phyloP scores from a whole-genome alignment of 2,113 vertebrate genomes.

The Campylomormyrus numenius region DNA sequence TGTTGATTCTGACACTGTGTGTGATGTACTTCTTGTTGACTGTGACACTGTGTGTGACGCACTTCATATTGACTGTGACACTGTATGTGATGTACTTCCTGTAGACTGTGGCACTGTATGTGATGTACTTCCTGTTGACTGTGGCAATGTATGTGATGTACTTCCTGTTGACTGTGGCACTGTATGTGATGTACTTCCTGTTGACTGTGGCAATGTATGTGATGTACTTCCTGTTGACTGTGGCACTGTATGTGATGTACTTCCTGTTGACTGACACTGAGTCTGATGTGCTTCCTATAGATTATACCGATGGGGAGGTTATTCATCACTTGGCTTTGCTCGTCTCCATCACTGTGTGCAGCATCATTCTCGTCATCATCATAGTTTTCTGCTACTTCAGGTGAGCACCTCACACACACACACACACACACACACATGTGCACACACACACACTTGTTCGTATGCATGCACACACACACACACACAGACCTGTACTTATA shows the following conservation, averaged over 20 bases:
- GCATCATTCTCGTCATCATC: slow-evolving; percentile 73
- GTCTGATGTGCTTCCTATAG: slow-evolving; percentile 43
- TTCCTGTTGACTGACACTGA: background rate
- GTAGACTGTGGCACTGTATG: too few species aligned
- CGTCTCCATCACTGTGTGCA: slow-evolving; percentile 81
- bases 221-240: background rate
- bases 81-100: background rate
- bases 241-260: background rate
- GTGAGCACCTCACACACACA: slow-evolving; percentile 54
- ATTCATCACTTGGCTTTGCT: slow-evolving; percentile 81
- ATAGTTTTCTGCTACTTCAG: slow-evolving; percentile 91
- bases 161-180: background rate
- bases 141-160: background rate
- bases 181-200: background rate
- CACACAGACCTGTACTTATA: too few species aligned
- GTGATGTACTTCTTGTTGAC: background rate
- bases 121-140: background rate
- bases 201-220: background rate
- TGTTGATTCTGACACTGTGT: background rate
- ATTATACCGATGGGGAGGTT: slow-evolving; percentile 72
- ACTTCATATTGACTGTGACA: background rate
- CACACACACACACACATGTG: too few species aligned
- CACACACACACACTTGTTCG: too few species aligned
- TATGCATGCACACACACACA: too few species aligned
- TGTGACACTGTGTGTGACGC: background rate